Evolutionary conservation across 2,888 invertebrate species (phyloP).

Genomic region (Scelioninae gen. 2): DNA sequence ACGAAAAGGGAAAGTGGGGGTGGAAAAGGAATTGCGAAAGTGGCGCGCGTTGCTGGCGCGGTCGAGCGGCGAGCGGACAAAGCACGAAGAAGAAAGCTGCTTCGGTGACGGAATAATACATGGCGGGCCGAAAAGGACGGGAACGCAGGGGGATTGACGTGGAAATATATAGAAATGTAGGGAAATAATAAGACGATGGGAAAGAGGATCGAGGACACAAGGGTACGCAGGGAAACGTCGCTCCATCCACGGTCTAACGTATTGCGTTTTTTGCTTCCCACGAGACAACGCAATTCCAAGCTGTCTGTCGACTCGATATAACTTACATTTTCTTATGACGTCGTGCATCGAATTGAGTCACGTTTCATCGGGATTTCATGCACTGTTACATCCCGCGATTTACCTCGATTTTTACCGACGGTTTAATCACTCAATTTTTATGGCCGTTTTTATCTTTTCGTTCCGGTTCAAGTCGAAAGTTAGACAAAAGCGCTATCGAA

Average conservation of each 20-base stretch:
- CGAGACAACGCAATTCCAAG: slow-evolving; percentile 65
- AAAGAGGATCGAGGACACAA: slow-evolving; percentile 52
- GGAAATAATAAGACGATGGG: slow-evolving; percentile 61
- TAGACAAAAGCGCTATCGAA: no score
- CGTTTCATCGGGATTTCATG: slow-evolving; percentile 63
- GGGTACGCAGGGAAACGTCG: slow-evolving; percentile 56
- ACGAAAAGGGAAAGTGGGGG: slow-evolving; percentile 29
- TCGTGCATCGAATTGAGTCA: slow-evolving; percentile 63
- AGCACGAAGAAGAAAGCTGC: slow-evolving; percentile 50
- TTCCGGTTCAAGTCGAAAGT: no score
- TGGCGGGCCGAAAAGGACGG: slow-evolving; percentile 51
- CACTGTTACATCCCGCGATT: slow-evolving; percentile 50
- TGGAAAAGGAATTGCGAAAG: slow-evolving; percentile 20
- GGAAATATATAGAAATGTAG: slow-evolving; percentile 60
- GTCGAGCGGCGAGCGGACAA: slow-evolving; percentile 59
- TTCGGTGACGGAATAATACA: slow-evolving; percentile 55
- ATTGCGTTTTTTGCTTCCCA: slow-evolving; percentile 57
- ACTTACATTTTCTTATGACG: slow-evolving; percentile 65
- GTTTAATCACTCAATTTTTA: slow-evolving; percentile 36
- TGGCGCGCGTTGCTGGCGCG: slow-evolving; percentile 55
- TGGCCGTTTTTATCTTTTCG: no score
- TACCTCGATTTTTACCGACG: slow-evolving; percentile 26
- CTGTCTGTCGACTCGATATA: slow-evolving; percentile 64
- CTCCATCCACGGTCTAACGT: slow-evolving; percentile 49
- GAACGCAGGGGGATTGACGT: slow-evolving; percentile 52